Base-by-base conservation (phyloP, 2,888 invertebrate species). In the Agonopterix subpropinquella region DNA sequence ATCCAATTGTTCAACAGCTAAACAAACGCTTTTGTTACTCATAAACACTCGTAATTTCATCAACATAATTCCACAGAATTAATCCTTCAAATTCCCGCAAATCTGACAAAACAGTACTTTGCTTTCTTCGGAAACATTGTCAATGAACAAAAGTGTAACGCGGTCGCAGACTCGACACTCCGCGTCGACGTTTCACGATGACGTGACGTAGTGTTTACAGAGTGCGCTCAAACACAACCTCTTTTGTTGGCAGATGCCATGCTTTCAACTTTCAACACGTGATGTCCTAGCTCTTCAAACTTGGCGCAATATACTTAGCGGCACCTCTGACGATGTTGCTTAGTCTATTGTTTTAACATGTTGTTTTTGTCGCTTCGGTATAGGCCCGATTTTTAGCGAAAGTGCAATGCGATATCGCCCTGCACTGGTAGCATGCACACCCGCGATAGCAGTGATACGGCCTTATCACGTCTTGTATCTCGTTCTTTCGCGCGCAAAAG, bases 191-290 rank as follows among this genome's bases (percentile, higher is more conserved):
- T 47, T 44, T 44, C 52, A 43, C 53, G 49, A 50, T 53, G 51
- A 48, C 55, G 51, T 53, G 51, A 48, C 55, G 51, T 57, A 50
- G 55, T 55, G 61, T 70, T 67, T 62, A 62, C 63, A 62, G 61
- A 72, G 71, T 58, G 58, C 62, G 59, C 68, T 71, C 65, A 62
- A 73, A 70, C 65, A 62, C 73, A 70, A 55, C 49, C 53, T 63
- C 73, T 70, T 79, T 82, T 82, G 81, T 81, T 65, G 57, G 53
- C 53, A 61, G 55, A 59, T 59, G 55, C 58, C 61, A 58, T 59
- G 70, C 67, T 73, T 72, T 73, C 67, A 67, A 53, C 57, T n/a
- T 39, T 39, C 39, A 39, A n/a, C 39, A 57, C 61, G 61, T 60
- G 59, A 65, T 72, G 67, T 70, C 68, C 64, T 52, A 49, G 58